phyloP scores from a whole-genome alignment of 92 coral and sea anemone species.

The Blastomussa wellsi region DNA sequence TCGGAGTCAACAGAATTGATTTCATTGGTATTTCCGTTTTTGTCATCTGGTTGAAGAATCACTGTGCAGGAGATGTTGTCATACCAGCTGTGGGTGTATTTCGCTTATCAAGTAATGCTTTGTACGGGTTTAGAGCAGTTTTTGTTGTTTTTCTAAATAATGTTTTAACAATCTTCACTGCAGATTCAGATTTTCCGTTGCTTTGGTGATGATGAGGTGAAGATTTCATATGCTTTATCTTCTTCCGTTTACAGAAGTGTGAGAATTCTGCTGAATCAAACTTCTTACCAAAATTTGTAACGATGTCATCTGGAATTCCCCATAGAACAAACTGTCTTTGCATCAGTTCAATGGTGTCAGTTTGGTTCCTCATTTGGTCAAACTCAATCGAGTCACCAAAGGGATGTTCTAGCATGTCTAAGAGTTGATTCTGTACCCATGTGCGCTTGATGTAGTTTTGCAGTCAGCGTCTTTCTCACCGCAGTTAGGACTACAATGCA shows the following conservation, averaged over 20 bases:
- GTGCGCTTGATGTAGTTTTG: slow-evolving; percentile 39
- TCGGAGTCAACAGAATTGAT: background rate
- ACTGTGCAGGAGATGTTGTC: background rate
- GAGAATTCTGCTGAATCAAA: background rate
- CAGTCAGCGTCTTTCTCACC: slow-evolving; percentile 37
- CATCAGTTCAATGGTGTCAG: slow-evolving; percentile 18
- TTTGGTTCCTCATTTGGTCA: slow-evolving; percentile 33
- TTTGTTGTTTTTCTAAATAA: background rate
- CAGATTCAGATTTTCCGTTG: slow-evolving; percentile 4
- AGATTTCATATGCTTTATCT: slow-evolving; percentile 27
- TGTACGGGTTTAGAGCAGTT: background rate
- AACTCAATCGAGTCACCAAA: slow-evolving; percentile 39
- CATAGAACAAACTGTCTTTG: slow-evolving; percentile 45
- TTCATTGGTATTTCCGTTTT: background rate
- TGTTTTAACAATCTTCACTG: too few relatives aligned
- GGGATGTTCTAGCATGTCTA: slow-evolving; percentile 14
- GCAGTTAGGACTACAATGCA: slow-evolving; percentile 39
- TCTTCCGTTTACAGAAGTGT: too few relatives aligned
- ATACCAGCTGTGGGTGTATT: background rate
- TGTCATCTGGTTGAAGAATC: background rate
- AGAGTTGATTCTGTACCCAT: slow-evolving; percentile 37
- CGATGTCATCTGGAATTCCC: slow-evolving; percentile 51
- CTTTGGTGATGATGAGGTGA: slow-evolving; percentile 23
- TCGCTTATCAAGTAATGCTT: background rate
- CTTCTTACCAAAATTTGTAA: slow-evolving; percentile 42